These are phyloP conservation scores for Thereuonema tuberculata DNA, from an alignment of 1,140 invertebrate species.

Conservation along the genomic window DNA sequence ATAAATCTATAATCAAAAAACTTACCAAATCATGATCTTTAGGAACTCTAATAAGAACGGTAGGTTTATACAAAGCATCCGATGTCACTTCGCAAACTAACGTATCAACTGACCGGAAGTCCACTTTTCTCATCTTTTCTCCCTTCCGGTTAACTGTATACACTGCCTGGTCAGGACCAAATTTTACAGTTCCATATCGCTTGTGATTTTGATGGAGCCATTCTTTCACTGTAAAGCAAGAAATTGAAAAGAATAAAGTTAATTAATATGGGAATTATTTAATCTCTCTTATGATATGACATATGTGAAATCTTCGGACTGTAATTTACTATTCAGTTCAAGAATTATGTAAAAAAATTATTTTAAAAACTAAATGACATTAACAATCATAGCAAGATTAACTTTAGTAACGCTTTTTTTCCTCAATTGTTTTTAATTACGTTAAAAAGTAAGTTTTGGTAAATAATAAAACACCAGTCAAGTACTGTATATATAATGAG, in stretches of 20 bases:
- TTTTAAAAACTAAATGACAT: too few relatives aligned
- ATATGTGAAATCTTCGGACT: too few relatives aligned
- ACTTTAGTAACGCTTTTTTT: too few relatives aligned
- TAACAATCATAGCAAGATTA: too few relatives aligned
- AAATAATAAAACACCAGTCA: too few relatives aligned
- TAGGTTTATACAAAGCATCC: constrained; percentile 51
- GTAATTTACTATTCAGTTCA: background rate
- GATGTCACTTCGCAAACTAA: constrained; percentile 68
- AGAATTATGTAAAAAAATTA: too few relatives aligned
- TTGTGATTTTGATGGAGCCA: constrained; percentile 91
- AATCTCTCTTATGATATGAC: too few relatives aligned
- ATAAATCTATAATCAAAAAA: too few relatives aligned
- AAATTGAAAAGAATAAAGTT: constrained; percentile 1
- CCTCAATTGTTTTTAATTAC: too few relatives aligned
- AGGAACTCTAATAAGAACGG: constrained; percentile 70
- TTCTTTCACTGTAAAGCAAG: constrained; percentile 57
- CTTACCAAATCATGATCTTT: constrained; percentile 79
- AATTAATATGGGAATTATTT: background rate
- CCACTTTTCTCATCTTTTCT: constrained; percentile 67
- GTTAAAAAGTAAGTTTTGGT: too few relatives aligned
- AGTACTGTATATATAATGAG: too few relatives aligned
- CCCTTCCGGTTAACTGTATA: constrained; percentile 77
- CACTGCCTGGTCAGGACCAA: constrained; percentile 46
- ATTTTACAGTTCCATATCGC: constrained; percentile 75
- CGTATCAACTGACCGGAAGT: constrained; percentile 49